A percentile compares a stretch with the other conserved stretches of the same genome.
These are phyloP conservation scores for Drosophila lacertosa DNA, from an alignment of 1,140 invertebrate species.

Conservation along the genomic window DNA sequence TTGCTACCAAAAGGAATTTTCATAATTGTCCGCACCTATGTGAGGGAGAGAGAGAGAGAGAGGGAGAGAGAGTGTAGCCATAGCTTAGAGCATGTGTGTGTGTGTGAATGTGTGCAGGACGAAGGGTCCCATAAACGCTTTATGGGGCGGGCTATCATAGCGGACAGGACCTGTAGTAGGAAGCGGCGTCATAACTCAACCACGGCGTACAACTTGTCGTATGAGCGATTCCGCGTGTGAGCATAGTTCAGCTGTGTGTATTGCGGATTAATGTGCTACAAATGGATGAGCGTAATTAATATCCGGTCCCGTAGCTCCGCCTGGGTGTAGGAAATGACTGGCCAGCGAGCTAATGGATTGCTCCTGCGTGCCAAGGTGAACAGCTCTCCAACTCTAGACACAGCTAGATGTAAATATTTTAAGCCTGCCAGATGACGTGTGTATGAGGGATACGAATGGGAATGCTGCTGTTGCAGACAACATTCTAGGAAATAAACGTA, in stretches of 20 bases:
- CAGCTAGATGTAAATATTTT: background rate
- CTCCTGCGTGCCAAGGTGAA: conserved; percentile 30
- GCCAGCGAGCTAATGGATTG: conserved; percentile 49
- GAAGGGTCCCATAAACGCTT: conserved; percentile 29
- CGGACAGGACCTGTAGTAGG: background rate
- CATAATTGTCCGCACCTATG: conserved; percentile 40
- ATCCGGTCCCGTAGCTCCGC: conserved; percentile 36
- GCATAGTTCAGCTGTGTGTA: conserved; percentile 44
- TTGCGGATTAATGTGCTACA: conserved; percentile 53
- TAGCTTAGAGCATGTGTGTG: background rate
- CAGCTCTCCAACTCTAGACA: background rate
- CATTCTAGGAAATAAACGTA: conserved; percentile 15
- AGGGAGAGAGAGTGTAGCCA: background rate
- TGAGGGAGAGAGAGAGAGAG: background rate
- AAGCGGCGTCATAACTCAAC: conserved; percentile 26
- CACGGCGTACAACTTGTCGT: conserved; percentile 26
- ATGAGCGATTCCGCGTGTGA: conserved; percentile 32
- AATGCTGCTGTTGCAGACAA: conserved; percentile 24
- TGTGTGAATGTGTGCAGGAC: conserved; percentile 11
- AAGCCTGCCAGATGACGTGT: background rate
- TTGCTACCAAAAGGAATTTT: conserved; percentile 30
- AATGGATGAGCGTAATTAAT: conserved; percentile 64
- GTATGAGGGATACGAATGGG: background rate
- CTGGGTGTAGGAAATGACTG: background rate
- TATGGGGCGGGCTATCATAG: conserved; percentile 11